Evolutionary conservation across 2,888 invertebrate genomes (phyloP), one percentile per base, ranked within the genome.

Genomic region (Stenichneumon culpator): DNA sequence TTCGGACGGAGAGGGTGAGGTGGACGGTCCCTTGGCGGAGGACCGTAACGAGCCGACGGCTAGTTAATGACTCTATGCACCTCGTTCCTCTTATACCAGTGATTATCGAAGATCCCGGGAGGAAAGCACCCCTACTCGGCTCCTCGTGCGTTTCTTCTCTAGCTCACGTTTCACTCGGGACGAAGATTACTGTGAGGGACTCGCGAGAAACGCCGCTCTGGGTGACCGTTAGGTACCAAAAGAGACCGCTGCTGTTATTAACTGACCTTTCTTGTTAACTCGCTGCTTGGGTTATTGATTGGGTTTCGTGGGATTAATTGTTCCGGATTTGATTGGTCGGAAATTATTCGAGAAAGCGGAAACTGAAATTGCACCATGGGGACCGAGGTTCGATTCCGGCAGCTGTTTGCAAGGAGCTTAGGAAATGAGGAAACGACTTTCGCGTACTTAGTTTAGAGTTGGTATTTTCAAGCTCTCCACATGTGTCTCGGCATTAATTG

Each of bases 1-100:
- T 6, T 50, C 47, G 68, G 25, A 32, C 47, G 47, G 14, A 25
- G 57, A 77, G 79, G 81, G 80, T 78, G 79, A 82, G 83, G 39
- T 2, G 72, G 70, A 73, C 32, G 52, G 47, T 75, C 36, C 79
- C 65, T 81, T 63, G 84, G 73, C 81, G 89, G 88, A 91, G 89
- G 90, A 89, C 91, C 89, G 88, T 91, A 91, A 91, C 90, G 88
- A 91, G 90, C 89, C 90, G 88, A 90, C 89, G 90, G 90, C 88
- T 90, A 90, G 90, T 92, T 92, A 92, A 93, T 92, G 91, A 90
- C 91, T 92, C 90, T 92, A 91, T 91, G 91, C 90, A 89, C 88
- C 90, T 89, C 87, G 87, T 87, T 89, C 89, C 88, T 86, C 79
- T 87, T 84, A 86, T 83, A 87, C 88, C 80, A 87, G 82, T 89